Evolutionary conservation across 2,113 vertebrate species (phyloP), one percentile per base, ranked within the genome.

Genomic region (Pseudorectes ferrugineus): DNA sequence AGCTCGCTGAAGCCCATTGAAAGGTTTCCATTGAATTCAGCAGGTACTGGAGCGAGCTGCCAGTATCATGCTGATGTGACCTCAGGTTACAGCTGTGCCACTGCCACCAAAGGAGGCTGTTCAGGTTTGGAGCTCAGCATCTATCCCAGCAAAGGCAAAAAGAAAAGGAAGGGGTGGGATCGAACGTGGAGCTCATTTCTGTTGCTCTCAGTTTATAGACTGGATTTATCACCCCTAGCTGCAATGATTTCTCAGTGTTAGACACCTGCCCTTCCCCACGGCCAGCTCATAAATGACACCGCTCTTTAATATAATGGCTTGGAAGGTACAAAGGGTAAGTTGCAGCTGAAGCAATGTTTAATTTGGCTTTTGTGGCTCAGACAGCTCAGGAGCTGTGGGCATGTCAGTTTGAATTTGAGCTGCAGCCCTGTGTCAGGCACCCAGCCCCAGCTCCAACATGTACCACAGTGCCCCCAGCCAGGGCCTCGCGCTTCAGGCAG

Each of bases 291-390:
- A 96, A 94, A 95, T 6, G 90, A 95, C 92, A 72, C 9, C n/a
- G 45, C 85, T 84, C 82, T 91, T 68, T 92, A 93, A 94, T 95
- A 96, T 93, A 86, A 96, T 88, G 82, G 63, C 67, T 96, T 58
- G 66, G 23, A 93, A 95, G 93, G 93, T 81, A 75, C 85, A 95
- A 94, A 96, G 94, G 92, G 17, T 73, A 95, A 90, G 75, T 17
- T 95, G 67, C 92, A 93, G 90, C 93, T 96, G 96, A 95, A 96
- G 85, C 88, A 96, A 94, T 96, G 94, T 94, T 97, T 89, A 85
- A 88, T 92, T 95, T 96, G 94, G 95, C 95, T 96, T 80, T 92
- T 77, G 85, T 88, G 79, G 35, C 63, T 96, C 88, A 79, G 90
- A 45, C 68, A 45, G 88, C 88, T 52, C 10, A 86, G 92, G 63